Percentiles rank a stretch among this genome's conserved stretches.
Evolutionary conservation across 2,888 invertebrate genomes (phyloP).

Genomic region (Nymphalis polychloros): DNA sequence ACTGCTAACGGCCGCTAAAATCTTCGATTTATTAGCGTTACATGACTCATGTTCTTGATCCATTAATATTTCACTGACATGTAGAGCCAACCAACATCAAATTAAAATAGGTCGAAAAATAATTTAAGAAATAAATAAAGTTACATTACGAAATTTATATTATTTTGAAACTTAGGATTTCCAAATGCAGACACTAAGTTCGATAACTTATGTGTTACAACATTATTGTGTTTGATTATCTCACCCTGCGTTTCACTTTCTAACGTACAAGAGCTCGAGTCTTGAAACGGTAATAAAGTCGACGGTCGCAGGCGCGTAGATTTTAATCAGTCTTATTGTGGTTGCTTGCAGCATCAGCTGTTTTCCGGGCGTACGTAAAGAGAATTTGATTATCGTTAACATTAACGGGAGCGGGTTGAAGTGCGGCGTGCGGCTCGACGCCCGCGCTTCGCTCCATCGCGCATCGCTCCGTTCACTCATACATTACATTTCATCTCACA

Average conservation of each 20-base stretch:
- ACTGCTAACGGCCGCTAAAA: conserved; percentile 47
- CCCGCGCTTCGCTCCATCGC: conserved; percentile 40
- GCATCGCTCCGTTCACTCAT: conserved; percentile 46
- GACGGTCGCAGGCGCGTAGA: conserved; percentile 51
- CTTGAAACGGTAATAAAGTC: conserved; percentile 37
- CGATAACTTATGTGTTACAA: too few relatives aligned
- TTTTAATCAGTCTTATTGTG: conserved; percentile 69
- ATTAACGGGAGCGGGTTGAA: conserved; percentile 53
- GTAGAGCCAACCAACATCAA: too few relatives aligned
- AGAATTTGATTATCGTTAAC: conserved; percentile 38
- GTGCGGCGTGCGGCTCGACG: conserved; percentile 38
- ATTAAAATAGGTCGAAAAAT: too few relatives aligned
- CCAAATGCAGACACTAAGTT: too few relatives aligned
- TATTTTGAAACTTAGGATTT: too few relatives aligned
- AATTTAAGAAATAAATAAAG: too few relatives aligned
- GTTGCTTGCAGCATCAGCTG: conserved; percentile 85
- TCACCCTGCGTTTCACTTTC: too few relatives aligned
- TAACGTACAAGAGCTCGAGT: conserved; percentile 24
- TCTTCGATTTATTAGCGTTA: conserved; percentile 32
- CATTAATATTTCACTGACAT: neutral
- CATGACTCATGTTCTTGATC: conserved; percentile 26
- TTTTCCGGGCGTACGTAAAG: conserved; percentile 84
- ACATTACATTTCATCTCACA: conserved; percentile 32
- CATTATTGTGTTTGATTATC: too few relatives aligned
- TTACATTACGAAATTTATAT: too few relatives aligned